phyloP scores from a whole-genome alignment of 2,888 invertebrate genomes.

The Ecdyonurus torrentis region DNA sequence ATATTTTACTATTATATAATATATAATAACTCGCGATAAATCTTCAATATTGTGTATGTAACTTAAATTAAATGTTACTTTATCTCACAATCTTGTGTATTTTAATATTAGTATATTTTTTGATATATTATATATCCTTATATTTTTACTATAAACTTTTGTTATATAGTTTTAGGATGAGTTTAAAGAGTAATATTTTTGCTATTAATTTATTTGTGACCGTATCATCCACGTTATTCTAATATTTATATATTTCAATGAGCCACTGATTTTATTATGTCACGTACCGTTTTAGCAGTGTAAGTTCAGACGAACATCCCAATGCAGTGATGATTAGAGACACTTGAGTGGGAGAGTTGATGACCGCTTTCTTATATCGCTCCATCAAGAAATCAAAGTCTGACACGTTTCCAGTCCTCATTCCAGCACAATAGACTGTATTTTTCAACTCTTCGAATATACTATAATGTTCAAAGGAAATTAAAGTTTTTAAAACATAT shows the following conservation, averaged over 20 bases:
- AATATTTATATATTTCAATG: not conserved
- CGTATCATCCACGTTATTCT: no score
- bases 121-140: not conserved
- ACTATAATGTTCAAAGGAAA: conserved; percentile 23
- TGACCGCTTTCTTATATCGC: conserved; percentile 37
- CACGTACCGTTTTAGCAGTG: not conserved
- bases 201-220: no score
- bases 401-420: conserved; percentile 40
- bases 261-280: not conserved
- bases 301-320: conserved; percentile 24
- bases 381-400: conserved; percentile 58
- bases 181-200: no score
- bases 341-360: conserved; percentile 39
- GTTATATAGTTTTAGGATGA: no score
- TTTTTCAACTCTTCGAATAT: conserved; percentile 46
- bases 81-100: no score
- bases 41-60: no score
- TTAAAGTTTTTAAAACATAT: not conserved
- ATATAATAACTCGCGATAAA: no score
- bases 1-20: no score
- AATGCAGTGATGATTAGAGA: conserved; percentile 40
- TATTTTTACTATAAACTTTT: not conserved
- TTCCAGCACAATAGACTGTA: conserved; percentile 44
- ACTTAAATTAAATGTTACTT: no score
- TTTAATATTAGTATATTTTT: not conserved